Conservation (phyloP, 2,888 invertebrate genomes). For the Hyposoter dolosus region DNA sequence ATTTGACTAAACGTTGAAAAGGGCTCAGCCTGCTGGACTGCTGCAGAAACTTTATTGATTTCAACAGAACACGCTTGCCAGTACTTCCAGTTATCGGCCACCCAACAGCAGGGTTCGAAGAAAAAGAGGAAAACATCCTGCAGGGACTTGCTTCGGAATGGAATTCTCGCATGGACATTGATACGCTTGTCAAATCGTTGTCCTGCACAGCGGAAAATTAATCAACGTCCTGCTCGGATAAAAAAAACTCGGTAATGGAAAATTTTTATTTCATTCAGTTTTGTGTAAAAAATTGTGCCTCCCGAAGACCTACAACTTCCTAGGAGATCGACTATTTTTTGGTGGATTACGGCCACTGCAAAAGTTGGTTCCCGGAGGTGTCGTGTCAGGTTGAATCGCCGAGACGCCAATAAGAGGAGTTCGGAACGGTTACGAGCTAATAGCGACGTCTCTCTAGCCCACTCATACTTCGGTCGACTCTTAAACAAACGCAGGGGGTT, state of each 20-base stretch:
- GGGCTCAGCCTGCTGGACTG: not conserved
- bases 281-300: not conserved
- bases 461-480: not conserved
- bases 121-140: not conserved
- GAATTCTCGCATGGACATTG: not conserved
- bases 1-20: no score
- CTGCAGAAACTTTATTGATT: not conserved
- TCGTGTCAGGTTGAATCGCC: slow-evolving; percentile 58
- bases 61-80: not conserved
- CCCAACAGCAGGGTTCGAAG: not conserved
- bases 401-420: slow-evolving; percentile 62
- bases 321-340: not conserved
- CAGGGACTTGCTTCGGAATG: not conserved
- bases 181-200: not conserved
- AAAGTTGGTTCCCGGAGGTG: slow-evolving; percentile 39
- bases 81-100: not conserved
- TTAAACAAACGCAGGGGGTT: not conserved
- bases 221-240: not conserved
- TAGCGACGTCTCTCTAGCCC: slow-evolving; percentile 20
- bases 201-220: not conserved
- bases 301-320: not conserved
- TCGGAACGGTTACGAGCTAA: slow-evolving; percentile 59
- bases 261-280: not conserved
- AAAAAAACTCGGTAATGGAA: not conserved
- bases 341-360: slow-evolving; percentile 5